These are phyloP conservation scores for Misgurnus anguillicaudatus DNA, from an alignment of 2,113 vertebrate species.

Conservation along the genomic window DNA sequence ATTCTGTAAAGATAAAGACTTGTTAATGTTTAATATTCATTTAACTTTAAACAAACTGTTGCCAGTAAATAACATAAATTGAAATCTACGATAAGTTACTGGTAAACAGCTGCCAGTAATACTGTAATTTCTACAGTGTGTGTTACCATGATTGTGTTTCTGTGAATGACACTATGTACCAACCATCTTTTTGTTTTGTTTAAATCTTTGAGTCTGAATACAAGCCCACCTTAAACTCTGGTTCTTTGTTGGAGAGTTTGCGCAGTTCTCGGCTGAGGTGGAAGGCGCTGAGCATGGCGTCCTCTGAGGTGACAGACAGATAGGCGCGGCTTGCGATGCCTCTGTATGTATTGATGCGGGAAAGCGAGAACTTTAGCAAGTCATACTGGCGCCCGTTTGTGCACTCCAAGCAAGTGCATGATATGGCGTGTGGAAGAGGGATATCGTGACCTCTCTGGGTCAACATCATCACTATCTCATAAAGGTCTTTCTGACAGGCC, in stretches of 20 bases:
- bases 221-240: constrained; percentile 83
- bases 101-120: too few relatives aligned
- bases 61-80: too few relatives aligned
- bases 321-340: constrained; percentile 86
- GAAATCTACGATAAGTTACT: too few relatives aligned
- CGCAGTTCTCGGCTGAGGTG: constrained; percentile 82
- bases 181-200: not conserved
- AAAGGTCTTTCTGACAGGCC: constrained; percentile 87
- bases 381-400: constrained; percentile 83
- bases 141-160: too few relatives aligned
- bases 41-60: too few relatives aligned
- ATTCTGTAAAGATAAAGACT: too few relatives aligned
- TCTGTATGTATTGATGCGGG: constrained; percentile 87
- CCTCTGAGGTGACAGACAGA: constrained; percentile 82
- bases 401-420: constrained; percentile 84
- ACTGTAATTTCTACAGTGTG: too few relatives aligned
- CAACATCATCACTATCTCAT: constrained; percentile 84
- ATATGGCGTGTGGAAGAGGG: constrained; percentile 80
- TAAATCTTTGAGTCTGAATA: not conserved
- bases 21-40: too few relatives aligned
- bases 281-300: constrained; percentile 84
- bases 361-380: constrained; percentile 87
- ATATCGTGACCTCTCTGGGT: constrained; percentile 83
- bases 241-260: constrained; percentile 83
- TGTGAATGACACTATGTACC: too few relatives aligned